phyloP scores from a whole-genome alignment of 2,113 vertebrate species.

The Trogon surrucura region DNA sequence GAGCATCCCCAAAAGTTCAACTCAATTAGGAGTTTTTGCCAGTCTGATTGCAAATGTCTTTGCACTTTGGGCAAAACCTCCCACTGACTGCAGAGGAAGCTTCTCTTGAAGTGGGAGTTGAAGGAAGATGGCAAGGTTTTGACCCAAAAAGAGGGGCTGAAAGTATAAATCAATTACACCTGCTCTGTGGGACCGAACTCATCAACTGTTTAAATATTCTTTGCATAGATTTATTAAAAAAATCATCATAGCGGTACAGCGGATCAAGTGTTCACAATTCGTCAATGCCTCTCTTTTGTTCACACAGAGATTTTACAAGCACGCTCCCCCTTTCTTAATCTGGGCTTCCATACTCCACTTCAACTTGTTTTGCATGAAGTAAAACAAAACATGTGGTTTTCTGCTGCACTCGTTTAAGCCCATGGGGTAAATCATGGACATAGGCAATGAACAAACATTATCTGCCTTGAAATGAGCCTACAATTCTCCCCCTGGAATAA shows the following conservation, averaged over 20 bases:
- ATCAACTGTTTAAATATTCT: slow-evolving; percentile 42
- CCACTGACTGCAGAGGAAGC: slow-evolving; percentile 26
- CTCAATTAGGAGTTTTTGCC: slow-evolving; percentile 36
- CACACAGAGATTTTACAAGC: slow-evolving; percentile 48
- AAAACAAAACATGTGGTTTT: slow-evolving; percentile 78
- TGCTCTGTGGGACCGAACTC: slow-evolving; percentile 20
- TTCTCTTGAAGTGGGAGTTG: neutral
- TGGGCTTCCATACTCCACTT: slow-evolving; percentile 51
- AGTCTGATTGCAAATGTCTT: slow-evolving; percentile 33
- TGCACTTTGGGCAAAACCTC: slow-evolving; percentile 51
- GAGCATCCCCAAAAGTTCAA: slow-evolving; percentile 41
- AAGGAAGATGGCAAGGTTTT: slow-evolving; percentile 32
- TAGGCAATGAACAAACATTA: slow-evolving; percentile 79
- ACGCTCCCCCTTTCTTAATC: slow-evolving; percentile 33
- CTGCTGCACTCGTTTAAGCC: slow-evolving; percentile 72
- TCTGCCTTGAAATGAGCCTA: slow-evolving; percentile 81
- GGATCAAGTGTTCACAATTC: slow-evolving; percentile 44
- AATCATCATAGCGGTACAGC: slow-evolving; percentile 33
- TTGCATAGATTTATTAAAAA: slow-evolving; percentile 36
- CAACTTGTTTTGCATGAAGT: slow-evolving; percentile 70
- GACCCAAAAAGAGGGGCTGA: slow-evolving; percentile 45
- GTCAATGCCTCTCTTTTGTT: slow-evolving; percentile 37
- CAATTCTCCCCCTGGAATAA: slow-evolving; percentile 75
- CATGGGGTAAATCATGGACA: slow-evolving; percentile 79
- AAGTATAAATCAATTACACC: slow-evolving; percentile 49